Percentiles rank a stretch among this genome's conserved stretches.
Conservation (phyloP, 2,113 vertebrate species). For the Epinephelus moara region DNA sequence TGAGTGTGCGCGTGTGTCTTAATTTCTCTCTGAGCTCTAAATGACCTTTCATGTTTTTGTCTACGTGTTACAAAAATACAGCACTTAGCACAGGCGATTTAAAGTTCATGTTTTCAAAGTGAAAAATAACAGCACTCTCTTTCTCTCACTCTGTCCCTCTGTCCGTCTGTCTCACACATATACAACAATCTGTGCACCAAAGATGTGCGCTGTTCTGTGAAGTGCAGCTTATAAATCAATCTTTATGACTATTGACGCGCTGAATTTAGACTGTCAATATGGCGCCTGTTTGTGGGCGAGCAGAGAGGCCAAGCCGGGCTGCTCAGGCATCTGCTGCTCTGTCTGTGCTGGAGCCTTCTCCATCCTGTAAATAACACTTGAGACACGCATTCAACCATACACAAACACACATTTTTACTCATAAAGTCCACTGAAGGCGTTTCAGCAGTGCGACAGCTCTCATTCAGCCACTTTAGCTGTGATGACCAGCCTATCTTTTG, state of each 20-base stretch:
- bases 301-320: slow-evolving; percentile 51
- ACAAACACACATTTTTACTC: slow-evolving; percentile 21
- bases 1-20: background rate
- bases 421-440: background rate
- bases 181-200: background rate
- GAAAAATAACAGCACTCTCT: slow-evolving; percentile 4
- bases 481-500: background rate
- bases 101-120: slow-evolving; percentile 29
- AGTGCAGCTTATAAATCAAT: slow-evolving; percentile 41
- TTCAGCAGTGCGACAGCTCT: slow-evolving; percentile 3
- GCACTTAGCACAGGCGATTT: slow-evolving; percentile 20
- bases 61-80: slow-evolving; percentile 27
- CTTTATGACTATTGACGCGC: slow-evolving; percentile 24
- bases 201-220: slow-evolving; percentile 19
- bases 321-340: slow-evolving; percentile 54
- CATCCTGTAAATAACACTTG: slow-evolving; percentile 44
- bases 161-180: background rate
- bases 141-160: background rate
- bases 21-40: slow-evolving; percentile 31
- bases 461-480: background rate
- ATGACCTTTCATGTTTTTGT: slow-evolving; percentile 48
- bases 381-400: slow-evolving; percentile 18
- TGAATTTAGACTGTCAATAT: slow-evolving; percentile 56
- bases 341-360: slow-evolving; percentile 43
- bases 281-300: slow-evolving; percentile 46